Evolutionary conservation across 1,140 invertebrate species (phyloP).

Genomic region (Euborellia annulipes): DNA sequence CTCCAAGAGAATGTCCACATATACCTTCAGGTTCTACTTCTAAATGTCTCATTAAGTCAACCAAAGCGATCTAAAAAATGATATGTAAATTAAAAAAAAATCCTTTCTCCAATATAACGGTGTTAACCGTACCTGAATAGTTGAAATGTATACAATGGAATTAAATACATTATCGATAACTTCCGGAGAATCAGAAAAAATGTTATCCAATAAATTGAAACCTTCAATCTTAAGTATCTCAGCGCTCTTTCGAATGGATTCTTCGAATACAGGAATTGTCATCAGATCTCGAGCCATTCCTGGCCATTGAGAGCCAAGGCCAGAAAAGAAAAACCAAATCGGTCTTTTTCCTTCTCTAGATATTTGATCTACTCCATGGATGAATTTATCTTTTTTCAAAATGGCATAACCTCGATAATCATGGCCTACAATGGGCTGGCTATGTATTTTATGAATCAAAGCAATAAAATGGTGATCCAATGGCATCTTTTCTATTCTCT

Average conservation of each 20-base stretch:
- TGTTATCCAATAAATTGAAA: too few species aligned
- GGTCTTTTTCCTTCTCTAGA: slow-evolving; percentile 25
- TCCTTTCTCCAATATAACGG: too few species aligned
- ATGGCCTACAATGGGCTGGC: slow-evolving; percentile 49
- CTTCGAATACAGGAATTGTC: slow-evolving; percentile 6
- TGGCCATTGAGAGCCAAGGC: slow-evolving; percentile 50
- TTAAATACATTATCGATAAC: too few species aligned
- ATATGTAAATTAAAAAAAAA: too few species aligned
- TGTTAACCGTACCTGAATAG: too few species aligned
- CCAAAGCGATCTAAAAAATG: too few species aligned
- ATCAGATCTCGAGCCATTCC: slow-evolving; percentile 34
- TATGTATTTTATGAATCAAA: slow-evolving; percentile 57
- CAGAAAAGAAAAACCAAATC: slow-evolving; percentile 46
- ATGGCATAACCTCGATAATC: slow-evolving; percentile 60
- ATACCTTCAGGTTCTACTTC: slow-evolving; percentile 41
- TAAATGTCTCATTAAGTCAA: slow-evolving; percentile 32
- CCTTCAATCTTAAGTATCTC: too few species aligned
- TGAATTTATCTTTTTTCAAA: slow-evolving; percentile 32
- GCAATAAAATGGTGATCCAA: slow-evolving; percentile 60
- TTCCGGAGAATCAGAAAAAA: too few species aligned
- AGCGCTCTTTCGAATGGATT: slow-evolving; percentile 5
- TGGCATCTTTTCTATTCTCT: slow-evolving; percentile 31
- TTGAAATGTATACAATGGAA: too few species aligned
- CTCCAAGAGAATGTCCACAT: slow-evolving; percentile 47
- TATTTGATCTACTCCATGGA: slow-evolving; percentile 25